Conservation (phyloP, 2,113 vertebrate genomes). For the Neolamprologus fasciatus region DNA sequence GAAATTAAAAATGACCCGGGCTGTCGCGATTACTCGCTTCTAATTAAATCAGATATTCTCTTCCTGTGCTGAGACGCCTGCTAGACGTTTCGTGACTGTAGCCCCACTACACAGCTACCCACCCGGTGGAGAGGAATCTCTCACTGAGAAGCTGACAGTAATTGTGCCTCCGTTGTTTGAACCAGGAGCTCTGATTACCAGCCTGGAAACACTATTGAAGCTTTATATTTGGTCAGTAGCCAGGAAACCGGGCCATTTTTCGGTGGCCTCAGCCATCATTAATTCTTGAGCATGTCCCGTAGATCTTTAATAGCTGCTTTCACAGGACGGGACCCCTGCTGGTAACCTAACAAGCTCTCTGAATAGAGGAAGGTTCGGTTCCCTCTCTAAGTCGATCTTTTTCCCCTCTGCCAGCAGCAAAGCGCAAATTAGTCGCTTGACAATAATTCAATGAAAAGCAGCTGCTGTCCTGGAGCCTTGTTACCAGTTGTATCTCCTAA, state of each 20-base stretch:
- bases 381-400: neutral
- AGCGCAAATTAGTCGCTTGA: constrained; percentile 1
- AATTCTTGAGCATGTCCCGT: constrained; percentile 9
- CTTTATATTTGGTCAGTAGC: constrained; percentile 30
- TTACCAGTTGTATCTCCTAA: neutral
- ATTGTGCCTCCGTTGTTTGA: constrained; percentile 26
- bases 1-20: constrained; percentile 32
- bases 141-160: constrained; percentile 24
- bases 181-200: constrained; percentile 24
- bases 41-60: constrained; percentile 45
- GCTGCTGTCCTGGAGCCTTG: neutral
- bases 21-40: constrained; percentile 15
- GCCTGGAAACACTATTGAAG: constrained; percentile 23
- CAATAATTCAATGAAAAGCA: neutral
- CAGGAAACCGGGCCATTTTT: constrained; percentile 19
- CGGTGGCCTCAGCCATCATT: neutral
- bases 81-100: constrained; percentile 26
- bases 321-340: neutral
- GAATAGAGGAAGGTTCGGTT: neutral
- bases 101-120: constrained; percentile 17
- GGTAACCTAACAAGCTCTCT: constrained; percentile 21
- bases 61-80: neutral
- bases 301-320: constrained; percentile 18
- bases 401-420: neutral
- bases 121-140: constrained; percentile 7